These are phyloP conservation scores for Sphaerodactylus townsendi DNA, from an alignment of 2,113 vertebrate genomes.

Conservation along the genomic window DNA sequence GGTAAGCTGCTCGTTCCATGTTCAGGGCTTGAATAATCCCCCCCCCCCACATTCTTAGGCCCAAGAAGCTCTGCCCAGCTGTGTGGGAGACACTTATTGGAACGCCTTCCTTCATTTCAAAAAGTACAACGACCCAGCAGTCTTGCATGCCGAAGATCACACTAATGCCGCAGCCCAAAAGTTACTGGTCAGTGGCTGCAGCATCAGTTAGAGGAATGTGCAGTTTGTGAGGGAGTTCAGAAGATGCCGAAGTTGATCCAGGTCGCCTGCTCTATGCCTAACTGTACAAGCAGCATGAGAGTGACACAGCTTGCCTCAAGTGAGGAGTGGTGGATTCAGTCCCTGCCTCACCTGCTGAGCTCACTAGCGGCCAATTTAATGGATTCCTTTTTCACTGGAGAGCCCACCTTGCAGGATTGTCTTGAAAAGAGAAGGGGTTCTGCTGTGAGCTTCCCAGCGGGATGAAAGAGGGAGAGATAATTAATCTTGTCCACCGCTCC, in stretches of 20 bases:
- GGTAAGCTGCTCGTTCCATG: not conserved
- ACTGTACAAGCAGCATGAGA: too few species aligned
- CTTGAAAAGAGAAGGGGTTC: not conserved
- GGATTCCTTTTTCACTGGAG: not conserved
- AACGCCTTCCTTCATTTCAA: too few species aligned
- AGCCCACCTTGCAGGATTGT: not conserved
- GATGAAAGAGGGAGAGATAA: not conserved
- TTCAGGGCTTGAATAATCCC: not conserved
- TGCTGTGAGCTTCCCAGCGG: not conserved
- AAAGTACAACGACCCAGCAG: too few species aligned
- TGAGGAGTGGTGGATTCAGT: not conserved
- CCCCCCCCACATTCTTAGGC: too few species aligned
- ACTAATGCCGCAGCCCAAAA: too few species aligned
- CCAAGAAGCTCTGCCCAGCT: too few species aligned
- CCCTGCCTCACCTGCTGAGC: not conserved
- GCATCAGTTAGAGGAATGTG: not conserved
- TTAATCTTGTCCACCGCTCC: not conserved
- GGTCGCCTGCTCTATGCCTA: too few species aligned
- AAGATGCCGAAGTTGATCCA: too few species aligned
- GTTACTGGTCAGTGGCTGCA: not conserved
- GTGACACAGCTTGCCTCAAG: not conserved
- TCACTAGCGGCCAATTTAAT: not conserved
- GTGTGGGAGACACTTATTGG: too few species aligned
- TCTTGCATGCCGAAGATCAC: too few species aligned
- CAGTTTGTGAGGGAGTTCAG: too few species aligned